A percentile compares a stretch with the other conserved stretches of the same genome.
Conservation (phyloP, 2,797 vertebrate genomes). For the Sylvia borin region DNA sequence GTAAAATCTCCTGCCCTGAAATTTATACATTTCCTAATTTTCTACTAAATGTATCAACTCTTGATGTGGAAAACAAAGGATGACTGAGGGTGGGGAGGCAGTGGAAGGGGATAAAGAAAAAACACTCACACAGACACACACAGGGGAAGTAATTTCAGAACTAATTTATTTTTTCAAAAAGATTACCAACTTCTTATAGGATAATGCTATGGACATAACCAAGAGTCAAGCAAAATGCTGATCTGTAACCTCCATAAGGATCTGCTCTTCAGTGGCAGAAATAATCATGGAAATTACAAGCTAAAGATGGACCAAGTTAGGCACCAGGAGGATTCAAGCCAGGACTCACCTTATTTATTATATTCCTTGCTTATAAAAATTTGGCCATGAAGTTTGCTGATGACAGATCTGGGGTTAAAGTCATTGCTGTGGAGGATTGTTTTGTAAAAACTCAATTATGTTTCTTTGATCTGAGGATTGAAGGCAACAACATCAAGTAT, state of each 20-base stretch:
- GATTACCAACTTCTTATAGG: not conserved
- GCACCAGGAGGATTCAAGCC: not conserved
- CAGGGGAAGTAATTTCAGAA: not conserved
- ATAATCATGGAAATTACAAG: not conserved
- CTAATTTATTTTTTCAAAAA: not conserved
- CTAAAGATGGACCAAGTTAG: not conserved
- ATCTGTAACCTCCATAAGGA: not conserved
- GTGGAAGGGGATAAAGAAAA: not conserved
- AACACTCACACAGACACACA: not conserved
- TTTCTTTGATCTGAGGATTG: not conserved
- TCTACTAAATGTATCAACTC: not conserved
- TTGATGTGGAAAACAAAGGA: not conserved
- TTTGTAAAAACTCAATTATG: not conserved
- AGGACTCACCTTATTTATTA: not conserved
- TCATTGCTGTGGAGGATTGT: not conserved
- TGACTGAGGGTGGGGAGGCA: not conserved
- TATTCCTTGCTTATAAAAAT: not conserved
- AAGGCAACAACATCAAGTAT: not conserved
- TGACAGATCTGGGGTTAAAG: not conserved
- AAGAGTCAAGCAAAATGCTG: not conserved
- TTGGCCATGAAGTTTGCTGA: not conserved
- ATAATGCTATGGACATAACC: not conserved
- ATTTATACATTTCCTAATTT: not conserved
- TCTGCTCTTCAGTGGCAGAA: not conserved
- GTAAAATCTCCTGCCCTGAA: not conserved